Conservation (phyloP, 2,113 vertebrate species). For the Ammospiza nelsoni region DNA sequence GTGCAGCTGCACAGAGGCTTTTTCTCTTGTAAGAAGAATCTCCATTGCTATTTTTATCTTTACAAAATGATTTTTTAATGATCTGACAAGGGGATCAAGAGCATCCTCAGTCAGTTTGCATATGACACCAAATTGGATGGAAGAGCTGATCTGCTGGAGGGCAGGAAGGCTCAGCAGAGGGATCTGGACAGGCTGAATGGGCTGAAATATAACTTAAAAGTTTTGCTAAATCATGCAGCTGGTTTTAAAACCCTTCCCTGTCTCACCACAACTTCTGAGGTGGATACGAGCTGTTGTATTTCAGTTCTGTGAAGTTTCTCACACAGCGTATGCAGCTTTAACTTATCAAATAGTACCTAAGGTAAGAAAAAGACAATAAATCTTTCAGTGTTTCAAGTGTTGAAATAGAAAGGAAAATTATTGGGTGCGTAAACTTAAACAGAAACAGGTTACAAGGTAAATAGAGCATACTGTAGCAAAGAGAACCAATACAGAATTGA, state of each 20-base stretch:
- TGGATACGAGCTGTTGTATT: slow-evolving; percentile 81
- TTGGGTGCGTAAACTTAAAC: background rate
- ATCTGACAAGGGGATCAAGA: background rate
- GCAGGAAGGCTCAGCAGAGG: background rate
- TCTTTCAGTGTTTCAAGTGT: background rate
- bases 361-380: background rate
- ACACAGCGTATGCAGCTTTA: slow-evolving; percentile 82
- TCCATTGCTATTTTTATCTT: background rate
- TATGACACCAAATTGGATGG: background rate
- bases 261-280: slow-evolving; percentile 87
- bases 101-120: background rate
- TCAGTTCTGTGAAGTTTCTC: slow-evolving; percentile 81
- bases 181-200: background rate
- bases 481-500: background rate
- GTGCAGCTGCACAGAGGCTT: background rate
- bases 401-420: background rate
- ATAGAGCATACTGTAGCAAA: background rate
- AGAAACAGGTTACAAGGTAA: background rate
- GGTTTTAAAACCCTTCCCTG: background rate
- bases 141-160: background rate
- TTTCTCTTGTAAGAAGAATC: background rate
- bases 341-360: slow-evolving; percentile 90
- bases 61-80: background rate
- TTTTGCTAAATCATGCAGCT: background rate
- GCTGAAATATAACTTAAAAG: background rate